Evolutionary conservation across 92 coral and sea anemone genomes (phyloP), one percentile per base, ranked within the genome.

Genomic region (Parazoanthus atlanticus): DNA sequence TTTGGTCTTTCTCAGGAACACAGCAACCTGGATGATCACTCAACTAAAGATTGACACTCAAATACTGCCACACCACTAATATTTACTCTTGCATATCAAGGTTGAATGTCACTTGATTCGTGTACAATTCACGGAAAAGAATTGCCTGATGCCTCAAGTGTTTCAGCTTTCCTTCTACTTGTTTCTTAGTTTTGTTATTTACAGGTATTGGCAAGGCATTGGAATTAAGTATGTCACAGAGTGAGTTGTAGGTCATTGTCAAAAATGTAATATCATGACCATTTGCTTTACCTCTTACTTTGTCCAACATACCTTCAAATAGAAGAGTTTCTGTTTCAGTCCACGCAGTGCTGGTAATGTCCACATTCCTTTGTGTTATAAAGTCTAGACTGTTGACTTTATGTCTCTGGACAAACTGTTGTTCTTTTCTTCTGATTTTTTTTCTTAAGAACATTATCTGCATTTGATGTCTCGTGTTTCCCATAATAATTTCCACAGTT

Each of bases 211-310:
- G 85, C 76, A 88, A 54, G 47, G 67, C 88, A 82, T 34, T 41
- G 0, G 47, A 41, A 3, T 3, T 41, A 41, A 41, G 7, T 41
- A 41, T 3, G 47, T 41, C 47, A 82, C 23, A 61, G 88, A 82
- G 69, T 71, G 84, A 65, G 28, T 82, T 31, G 84, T 41, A 41
- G 3, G 10, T 83, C 26, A 16, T 61, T 87, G 67, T 83, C 76
- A 89, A 75, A 83, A 47, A 54, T 82, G 91, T 52, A 16, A 89
- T 83, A 82, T 89, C 88, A 82, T 89, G 84, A 41, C 8, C 75
- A 89, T 47, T 71, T 61, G 73, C 29, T 88, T 56, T 31, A 72
- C 91, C 70, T 33, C 75, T 81, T 33, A 89, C 84, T 83, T 64
- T 54, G 71, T 74, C 65, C 28, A 86, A 26, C 58, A 86, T 49